Conservation (phyloP, 2,797 vertebrate species). For the Limosa lapponica region DNA sequence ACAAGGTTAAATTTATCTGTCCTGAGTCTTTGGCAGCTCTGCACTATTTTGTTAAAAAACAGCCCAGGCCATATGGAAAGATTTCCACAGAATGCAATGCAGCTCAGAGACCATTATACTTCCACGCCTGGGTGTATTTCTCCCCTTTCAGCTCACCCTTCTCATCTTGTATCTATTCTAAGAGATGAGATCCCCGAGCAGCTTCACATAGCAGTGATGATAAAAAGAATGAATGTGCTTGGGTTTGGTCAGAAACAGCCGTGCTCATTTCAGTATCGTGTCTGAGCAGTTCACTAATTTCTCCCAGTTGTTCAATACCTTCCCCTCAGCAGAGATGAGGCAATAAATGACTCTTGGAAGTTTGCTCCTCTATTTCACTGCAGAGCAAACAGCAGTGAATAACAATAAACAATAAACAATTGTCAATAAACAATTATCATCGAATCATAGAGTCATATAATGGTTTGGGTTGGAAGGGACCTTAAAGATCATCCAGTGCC, state of each 20-base stretch:
- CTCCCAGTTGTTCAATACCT: neutral
- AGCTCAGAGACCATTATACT: neutral
- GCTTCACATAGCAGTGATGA: neutral
- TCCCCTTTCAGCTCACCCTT: neutral
- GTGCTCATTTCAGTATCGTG: neutral
- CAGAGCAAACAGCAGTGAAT: neutral
- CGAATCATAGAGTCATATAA: neutral
- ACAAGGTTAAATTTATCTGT: slow-evolving; percentile 29
- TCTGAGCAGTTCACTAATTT: neutral
- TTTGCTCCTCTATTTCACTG: neutral
- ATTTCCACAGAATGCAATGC: neutral
- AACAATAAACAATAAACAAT: too few species aligned
- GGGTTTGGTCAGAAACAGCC: neutral
- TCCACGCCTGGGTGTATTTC: neutral
- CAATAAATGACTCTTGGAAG: neutral
- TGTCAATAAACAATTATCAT: neutral
- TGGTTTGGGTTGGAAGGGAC: neutral
- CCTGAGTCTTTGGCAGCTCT: neutral
- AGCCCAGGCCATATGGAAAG: slow-evolving; percentile 3
- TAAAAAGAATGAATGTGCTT: neutral
- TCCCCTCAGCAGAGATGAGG: neutral
- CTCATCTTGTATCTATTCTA: neutral
- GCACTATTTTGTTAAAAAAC: slow-evolving; percentile 6
- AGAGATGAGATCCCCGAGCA: neutral
- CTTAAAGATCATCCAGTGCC: too few species aligned